Evolutionary conservation across 2,888 invertebrate genomes (phyloP).

Genomic region (Cactoblastis cactorum): DNA sequence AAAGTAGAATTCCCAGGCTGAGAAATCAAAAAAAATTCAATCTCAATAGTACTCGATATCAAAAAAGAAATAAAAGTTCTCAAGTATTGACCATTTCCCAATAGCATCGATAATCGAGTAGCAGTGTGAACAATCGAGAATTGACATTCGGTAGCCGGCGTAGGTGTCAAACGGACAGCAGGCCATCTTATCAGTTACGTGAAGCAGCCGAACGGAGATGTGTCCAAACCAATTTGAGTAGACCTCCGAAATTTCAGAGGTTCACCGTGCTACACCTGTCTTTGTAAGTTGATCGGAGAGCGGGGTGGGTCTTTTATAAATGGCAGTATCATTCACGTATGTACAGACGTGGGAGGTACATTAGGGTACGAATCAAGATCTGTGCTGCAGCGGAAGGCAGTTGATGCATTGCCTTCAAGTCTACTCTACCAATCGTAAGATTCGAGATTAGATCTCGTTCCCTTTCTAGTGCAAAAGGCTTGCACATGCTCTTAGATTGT

Average conservation of each 20-base stretch:
- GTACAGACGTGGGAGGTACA: conserved; percentile 66
- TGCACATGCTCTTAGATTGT: conserved; percentile 46
- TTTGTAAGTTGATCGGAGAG: conserved; percentile 25
- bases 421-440: conserved; percentile 61
- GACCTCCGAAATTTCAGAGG: conserved; percentile 32
- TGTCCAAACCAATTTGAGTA: conserved; percentile 35
- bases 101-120: conserved; percentile 22
- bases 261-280: conserved; percentile 22
- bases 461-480: conserved; percentile 61
- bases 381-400: conserved; percentile 70
- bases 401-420: conserved; percentile 69
- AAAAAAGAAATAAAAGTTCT: conserved; percentile 7
- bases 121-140: conserved; percentile 30
- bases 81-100: conserved; percentile 13
- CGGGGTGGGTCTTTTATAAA: conserved; percentile 39
- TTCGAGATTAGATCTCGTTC: conserved; percentile 64
- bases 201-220: conserved; percentile 45
- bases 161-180: conserved; percentile 62
- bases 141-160: conserved; percentile 53
- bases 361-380: conserved; percentile 72
- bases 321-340: conserved; percentile 51
- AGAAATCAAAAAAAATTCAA: background rate
- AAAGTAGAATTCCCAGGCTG: background rate
- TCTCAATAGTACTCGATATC: background rate
- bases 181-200: conserved; percentile 55